Percentiles rank a stretch among this genome's conserved stretches.
Evolutionary conservation across 2,113 vertebrate species (phyloP).

Genomic region (Physeter macrocephalus): DNA sequence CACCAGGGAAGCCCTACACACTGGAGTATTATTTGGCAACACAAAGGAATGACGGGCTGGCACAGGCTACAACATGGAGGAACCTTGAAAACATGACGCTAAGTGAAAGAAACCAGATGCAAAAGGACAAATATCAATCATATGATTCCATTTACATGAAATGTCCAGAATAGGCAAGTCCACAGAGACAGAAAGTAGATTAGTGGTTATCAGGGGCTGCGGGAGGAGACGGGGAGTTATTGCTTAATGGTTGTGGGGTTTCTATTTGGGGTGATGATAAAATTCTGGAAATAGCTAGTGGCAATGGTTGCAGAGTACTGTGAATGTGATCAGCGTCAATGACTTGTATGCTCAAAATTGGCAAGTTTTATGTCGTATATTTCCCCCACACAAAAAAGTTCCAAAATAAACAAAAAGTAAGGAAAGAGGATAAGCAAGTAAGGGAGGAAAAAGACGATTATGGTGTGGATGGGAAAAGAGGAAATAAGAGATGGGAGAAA

Average conservation of each 20-base stretch:
- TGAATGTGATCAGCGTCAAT: rapidly evolving
- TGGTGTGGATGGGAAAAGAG: neutral
- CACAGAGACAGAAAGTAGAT: neutral
- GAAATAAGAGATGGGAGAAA: neutral
- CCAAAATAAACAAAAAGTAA: neutral
- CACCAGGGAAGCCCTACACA: no score
- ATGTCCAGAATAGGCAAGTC: rapidly evolving
- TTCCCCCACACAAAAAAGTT: neutral
- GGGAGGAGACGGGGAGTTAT: rapidly evolving
- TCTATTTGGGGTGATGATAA: neutral
- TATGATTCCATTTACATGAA: rapidly evolving
- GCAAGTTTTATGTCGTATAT: neutral
- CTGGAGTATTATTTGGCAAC: rapidly evolving
- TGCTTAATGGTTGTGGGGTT: neutral
- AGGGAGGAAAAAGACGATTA: neutral
- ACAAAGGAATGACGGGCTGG: rapidly evolving
- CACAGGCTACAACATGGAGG: rapidly evolving
- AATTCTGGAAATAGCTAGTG: neutral
- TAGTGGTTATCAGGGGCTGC: neutral
- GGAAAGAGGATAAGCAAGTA: neutral
- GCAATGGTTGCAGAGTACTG: neutral
- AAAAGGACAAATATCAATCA: neutral
- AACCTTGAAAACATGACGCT: neutral
- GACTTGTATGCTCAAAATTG: no score
- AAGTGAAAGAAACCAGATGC: neutral